These are phyloP conservation scores for Acanthosoma haemorrhoidale DNA, from an alignment of 2,888 invertebrate species.

Conservation along the genomic window DNA sequence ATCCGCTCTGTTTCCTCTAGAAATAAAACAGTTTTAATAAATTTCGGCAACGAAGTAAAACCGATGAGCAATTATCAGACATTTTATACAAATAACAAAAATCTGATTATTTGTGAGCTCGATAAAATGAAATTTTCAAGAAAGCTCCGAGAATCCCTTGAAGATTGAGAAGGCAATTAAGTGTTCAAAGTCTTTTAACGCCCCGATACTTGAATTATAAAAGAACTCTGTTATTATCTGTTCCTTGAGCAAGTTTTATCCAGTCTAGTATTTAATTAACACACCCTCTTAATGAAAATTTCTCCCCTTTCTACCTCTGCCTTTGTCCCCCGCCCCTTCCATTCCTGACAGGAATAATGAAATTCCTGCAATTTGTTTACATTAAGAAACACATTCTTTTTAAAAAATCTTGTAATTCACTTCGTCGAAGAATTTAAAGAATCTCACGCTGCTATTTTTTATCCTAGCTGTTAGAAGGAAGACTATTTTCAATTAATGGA, in stretches of 20 bases:
- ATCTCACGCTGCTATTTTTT: neutral
- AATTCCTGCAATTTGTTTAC: slow-evolving; percentile 27
- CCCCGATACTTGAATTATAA: slow-evolving; percentile 11
- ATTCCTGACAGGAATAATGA: slow-evolving; percentile 15
- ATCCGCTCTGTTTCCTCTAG: no score
- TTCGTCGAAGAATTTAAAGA: neutral
- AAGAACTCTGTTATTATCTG: slow-evolving; percentile 18
- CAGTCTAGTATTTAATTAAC: slow-evolving; percentile 28
- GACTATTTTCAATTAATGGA: no score
- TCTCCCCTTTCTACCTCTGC: slow-evolving; percentile 12
- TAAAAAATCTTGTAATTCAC: slow-evolving; percentile 16
- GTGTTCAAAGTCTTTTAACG: no score
- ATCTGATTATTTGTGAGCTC: no score
- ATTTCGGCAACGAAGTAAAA: no score
- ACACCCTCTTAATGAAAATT: slow-evolving; percentile 30
- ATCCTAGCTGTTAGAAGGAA: no score
- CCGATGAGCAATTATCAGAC: no score
- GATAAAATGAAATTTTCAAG: no score
- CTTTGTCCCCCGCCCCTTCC: neutral
- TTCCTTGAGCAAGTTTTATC: slow-evolving; percentile 24
- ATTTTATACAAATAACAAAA: no score
- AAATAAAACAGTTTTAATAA: no score
- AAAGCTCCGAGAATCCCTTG: no score
- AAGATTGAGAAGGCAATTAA: no score
- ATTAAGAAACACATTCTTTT: slow-evolving; percentile 18